Evolutionary conservation across 2,888 invertebrate species (phyloP), one percentile per base, ranked within the genome.

Genomic region (Xestia xanthographa): DNA sequence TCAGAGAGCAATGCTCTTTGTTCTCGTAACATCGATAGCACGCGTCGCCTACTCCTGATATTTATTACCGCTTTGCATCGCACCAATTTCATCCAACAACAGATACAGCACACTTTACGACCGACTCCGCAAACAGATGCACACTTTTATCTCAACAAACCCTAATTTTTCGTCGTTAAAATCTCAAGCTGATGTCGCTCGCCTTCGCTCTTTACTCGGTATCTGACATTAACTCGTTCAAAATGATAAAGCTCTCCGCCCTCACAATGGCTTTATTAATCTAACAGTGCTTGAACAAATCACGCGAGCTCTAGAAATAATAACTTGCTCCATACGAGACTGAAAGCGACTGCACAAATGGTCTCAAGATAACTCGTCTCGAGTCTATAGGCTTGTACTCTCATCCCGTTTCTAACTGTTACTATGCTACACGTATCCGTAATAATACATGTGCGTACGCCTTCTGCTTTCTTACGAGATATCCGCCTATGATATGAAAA

Each of bases 61-160:
- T 91, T 90, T 90, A 91, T 89, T 86, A 85, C 88, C 77, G 66
- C 75, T 78, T 82, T 86, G 82, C 82, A 86, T 87, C 86, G 84
- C 72, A 74, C 85, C 87, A 89, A 89, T 87, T 88, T 88, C 85
- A 87, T 84, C 84, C 83, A 83, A 86, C 81, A 80, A 77, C 84
- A 80, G 79, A 86, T 86, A 87, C 79, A 86, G 86, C 84, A 87
- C 81, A 87, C 86, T 92, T 91, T 91, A 91, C 88, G 90, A 90
- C 82, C 81, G 80, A 89, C 88, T 90, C 90, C 80, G 78, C 82
- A 78, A 90, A 90, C 90, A 91, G 90, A 90, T 87, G 88, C 89
- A 86, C 82, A 85, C 86, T 90, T 92, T 91, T 88, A 90, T 90
- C 87, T 83, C 76, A 83, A 77, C 72, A 75, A 77, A 79, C 71